Evolutionary conservation across 1,140 invertebrate species (phyloP).

Genomic region (Ectropis grisescens): DNA sequence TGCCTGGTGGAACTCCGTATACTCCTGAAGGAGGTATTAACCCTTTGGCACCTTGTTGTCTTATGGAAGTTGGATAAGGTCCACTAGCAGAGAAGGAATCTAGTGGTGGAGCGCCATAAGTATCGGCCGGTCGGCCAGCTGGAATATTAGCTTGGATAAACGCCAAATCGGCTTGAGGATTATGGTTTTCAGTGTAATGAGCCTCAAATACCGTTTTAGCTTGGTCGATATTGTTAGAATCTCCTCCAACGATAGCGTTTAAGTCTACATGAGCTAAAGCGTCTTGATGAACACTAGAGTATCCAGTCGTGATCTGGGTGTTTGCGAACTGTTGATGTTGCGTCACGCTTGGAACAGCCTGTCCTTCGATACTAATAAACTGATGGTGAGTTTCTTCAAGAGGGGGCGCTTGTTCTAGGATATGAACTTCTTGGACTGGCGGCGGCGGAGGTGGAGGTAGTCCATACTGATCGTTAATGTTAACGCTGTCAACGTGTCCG

Average conservation of each 20-base stretch:
- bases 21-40: conserved; percentile 69
- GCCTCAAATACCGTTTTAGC: conserved; percentile 67
- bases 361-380: conserved; percentile 2
- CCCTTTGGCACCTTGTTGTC: conserved; percentile 64
- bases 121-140: conserved; percentile 36
- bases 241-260: conserved; percentile 58
- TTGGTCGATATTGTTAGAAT: conserved; percentile 62
- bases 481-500: conserved; percentile 24
- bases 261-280: conserved; percentile 59
- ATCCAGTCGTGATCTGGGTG: conserved; percentile 44
- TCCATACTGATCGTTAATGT: conserved; percentile 36
- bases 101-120: conserved; percentile 65
- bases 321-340: conserved; percentile 24
- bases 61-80: conserved; percentile 61
- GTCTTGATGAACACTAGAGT: conserved; percentile 58
- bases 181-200: conserved; percentile 52
- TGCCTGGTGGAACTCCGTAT: conserved; percentile 69
- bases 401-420: conserved; percentile 22
- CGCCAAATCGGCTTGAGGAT: conserved; percentile 20
- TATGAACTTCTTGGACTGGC: conserved; percentile 31
- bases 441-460: conserved; percentile 44
- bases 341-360: conserved; percentile 22
- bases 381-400: not conserved
- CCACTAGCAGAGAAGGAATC: conserved; percentile 57
- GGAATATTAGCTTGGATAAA: conserved; percentile 22